Evolutionary conservation across 2,888 invertebrate genomes (phyloP), one percentile per base, ranked within the genome.

Genomic region (Cerceris rybyensis): DNA sequence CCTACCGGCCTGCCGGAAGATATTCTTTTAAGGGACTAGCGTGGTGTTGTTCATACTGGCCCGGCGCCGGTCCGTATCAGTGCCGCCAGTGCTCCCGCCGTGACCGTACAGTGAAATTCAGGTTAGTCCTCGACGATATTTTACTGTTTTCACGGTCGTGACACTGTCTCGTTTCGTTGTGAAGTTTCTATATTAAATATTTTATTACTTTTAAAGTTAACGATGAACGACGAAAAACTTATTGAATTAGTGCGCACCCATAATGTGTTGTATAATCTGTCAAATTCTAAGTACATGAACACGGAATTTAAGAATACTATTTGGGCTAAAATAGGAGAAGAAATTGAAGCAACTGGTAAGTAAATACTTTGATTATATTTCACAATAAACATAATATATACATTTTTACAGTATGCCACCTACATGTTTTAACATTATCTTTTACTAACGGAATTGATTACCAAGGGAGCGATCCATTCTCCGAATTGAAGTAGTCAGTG

Each of bases 401-500:
- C 11, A 8, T 46, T 46, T 46, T 46, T 46, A 11, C 46, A 46
- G 9, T 46, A 46, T 11, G 46, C 11, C 9, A 11, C 2, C 46
- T 46, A 11, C 46, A 8, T 11, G 11, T 46, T 46, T 11, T 46
- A 46, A 46, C 46, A 46, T 46, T 46, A 11, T 46, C 46, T 46
- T 46, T 8, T 46, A 46, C 11, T 11, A 8, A 46, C 8, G 46
- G 8, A 46, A 39, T 42, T 59, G 14, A 39, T 58, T 28, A 28
- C 58, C 58, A 58, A 2, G 58, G 58, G 5, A 58, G 28, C 16
- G 58, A 58, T 58, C 58, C 58, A 58, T 6, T 28, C 8, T 58
- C 58, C 8, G 39, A 58, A 58, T 58, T 58, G 28, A 28, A 28
- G 28, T 28, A 28, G 28, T 28, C 28, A 28, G 28, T 28, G 28